These are phyloP conservation scores for Eunapius fragilis DNA, from an alignment of 37 sponge, comb jelly and placozoan species.

Conservation along the genomic window DNA sequence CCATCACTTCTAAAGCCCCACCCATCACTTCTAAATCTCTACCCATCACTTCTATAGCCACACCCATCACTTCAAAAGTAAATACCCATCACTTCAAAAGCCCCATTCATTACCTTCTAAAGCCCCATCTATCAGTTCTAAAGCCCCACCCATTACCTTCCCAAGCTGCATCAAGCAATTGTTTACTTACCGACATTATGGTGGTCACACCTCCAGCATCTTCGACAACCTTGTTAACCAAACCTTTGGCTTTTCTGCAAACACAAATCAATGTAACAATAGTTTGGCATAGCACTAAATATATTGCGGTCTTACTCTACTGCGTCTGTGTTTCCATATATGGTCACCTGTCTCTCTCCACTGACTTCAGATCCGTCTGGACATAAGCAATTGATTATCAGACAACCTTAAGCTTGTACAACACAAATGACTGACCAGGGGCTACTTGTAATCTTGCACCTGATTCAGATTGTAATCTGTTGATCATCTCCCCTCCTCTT, in stretches of 20 bases:
- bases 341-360: constrained; percentile 81
- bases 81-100: no score
- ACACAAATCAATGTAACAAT: background rate
- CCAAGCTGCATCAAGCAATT: background rate
- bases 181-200: constrained; percentile 34
- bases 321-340: constrained; percentile 80
- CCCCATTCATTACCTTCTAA: background rate
- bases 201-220: constrained; percentile 71
- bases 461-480: constrained; percentile 80
- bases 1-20: background rate
- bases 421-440: constrained; percentile 85
- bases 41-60: background rate
- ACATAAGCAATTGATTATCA: background rate
- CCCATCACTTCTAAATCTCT: background rate
- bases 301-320: no score
- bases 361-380: constrained; percentile 75
- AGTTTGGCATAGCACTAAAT: no score
- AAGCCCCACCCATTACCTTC: background rate
- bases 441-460: constrained; percentile 91
- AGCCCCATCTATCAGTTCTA: no score
- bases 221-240: constrained; percentile 65
- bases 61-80: background rate
- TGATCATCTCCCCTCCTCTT: constrained; percentile 88
- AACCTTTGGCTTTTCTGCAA: constrained; percentile 56
- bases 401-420: no score